phyloP scores from a whole-genome alignment of 2,888 invertebrate species.

The Nephrotoma flavescens region DNA sequence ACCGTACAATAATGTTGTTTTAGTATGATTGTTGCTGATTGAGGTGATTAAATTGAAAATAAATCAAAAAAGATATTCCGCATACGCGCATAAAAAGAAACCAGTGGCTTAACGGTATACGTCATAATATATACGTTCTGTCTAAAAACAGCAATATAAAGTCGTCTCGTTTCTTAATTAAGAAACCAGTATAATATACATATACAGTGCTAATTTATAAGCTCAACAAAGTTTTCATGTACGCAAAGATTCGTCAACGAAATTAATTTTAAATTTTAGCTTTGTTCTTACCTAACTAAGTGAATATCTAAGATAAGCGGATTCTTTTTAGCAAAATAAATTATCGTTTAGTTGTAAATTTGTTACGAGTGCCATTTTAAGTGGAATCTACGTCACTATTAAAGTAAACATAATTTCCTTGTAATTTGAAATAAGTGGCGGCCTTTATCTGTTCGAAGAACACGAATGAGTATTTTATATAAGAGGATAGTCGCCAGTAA shows the following conservation, averaged over 20 bases:
- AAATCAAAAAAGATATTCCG: too few species aligned
- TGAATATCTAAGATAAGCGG: too few species aligned
- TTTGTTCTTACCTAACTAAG: neutral
- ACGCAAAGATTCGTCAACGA: neutral
- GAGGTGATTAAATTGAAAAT: neutral
- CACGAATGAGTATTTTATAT: neutral
- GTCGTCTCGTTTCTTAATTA: neutral
- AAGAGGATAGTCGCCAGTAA: neutral
- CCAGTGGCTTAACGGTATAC: neutral
- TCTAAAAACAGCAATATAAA: neutral
- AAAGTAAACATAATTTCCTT: neutral
- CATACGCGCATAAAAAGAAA: neutral
- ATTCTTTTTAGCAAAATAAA: neutral
- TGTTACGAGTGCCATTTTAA: neutral
- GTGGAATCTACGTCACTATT: neutral
- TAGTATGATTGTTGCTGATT: neutral
- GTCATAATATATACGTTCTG: neutral
- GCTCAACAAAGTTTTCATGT: neutral
- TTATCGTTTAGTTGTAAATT: neutral
- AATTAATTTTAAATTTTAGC: neutral
- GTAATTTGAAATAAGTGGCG: neutral
- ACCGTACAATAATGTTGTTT: neutral
- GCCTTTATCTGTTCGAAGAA: neutral
- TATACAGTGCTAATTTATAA: neutral
- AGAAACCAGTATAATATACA: neutral